Evolutionary conservation across 2,113 vertebrate species (phyloP), one percentile per base, ranked within the genome.

Genomic region (Pleuronectes platessa): DNA sequence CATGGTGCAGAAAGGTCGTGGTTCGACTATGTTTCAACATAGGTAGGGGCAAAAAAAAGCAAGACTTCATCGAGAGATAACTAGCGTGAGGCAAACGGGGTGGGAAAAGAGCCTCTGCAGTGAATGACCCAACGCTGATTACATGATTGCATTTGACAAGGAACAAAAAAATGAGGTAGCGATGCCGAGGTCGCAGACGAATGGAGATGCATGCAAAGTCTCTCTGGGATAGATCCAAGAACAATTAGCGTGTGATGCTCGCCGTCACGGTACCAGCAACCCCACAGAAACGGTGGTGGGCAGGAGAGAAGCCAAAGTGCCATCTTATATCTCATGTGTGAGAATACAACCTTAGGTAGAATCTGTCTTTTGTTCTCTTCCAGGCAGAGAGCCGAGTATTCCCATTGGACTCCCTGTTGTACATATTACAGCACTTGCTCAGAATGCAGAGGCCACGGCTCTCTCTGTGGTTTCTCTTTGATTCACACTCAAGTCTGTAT

Each of bases 281-380:
- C 75, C 26, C 9, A 54, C 63, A 76, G 73, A 67, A 78, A 74
- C n/a, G 0, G 45, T 74, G 81, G 75, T 67, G 75, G 60, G 80
- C 42, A 61, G 66, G 77, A 70, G 70, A 78, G 53, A 78, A 66
- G 73, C 59, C 1, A 15, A 58, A 7, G 56, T 56, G 76, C 49
- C 71, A 68, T 74, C 66, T 85, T 73, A 71, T 71, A 67, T 76
- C 68, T 78, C 63, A 26, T 55, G 59, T 64, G 75, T 47, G 56
- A 75, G 61, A 79, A 74, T n/a, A 49, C 83, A 70, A 87, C 80
- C 59, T 53, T 67, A 79, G 72, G 65, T 67, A 70, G 68, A 11
- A 79, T 66, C 60, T 18, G 31, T 40, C 77, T 87, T 89, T 86
- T 88, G 85, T 90, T 86, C 76, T 73, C n/a, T 63, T 77, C 65